Evolutionary conservation across 2,888 invertebrate genomes (phyloP), one percentile per base, ranked within the genome.

Genomic region (Aleiodes leptofemur): DNA sequence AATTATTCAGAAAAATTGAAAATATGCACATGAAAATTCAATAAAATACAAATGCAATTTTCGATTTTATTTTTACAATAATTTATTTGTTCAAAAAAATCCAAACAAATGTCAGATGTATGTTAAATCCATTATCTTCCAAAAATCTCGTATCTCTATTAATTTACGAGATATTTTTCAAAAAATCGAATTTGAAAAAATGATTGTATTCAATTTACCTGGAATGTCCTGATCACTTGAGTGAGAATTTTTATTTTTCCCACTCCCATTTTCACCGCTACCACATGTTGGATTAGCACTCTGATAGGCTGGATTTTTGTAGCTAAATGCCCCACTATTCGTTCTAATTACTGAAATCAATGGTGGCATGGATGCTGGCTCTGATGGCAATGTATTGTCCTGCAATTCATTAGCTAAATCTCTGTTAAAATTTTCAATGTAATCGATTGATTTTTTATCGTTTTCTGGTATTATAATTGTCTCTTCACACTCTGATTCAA

Each of bases 271-370:
- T 16, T 87, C 85, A 72, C 80, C 81, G 55, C 71, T 76, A 29
- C 88, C 83, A 75, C 85, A 87, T 16, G 89, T 85, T 6, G 94
- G 91, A 85, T 95, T 94, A 13, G 95, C 95, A 78, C 95, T 94
- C 85, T 95, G 95, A 86, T 95, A 95, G 51, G 93, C 92, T 0
- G 95, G 95, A 84, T 93, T 95, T 73, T 94, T 92, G 86, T 95
- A 93, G 83, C 93, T 94, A 88, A 95, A 95, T 77, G 91, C 90
- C 8, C 83, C 83, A 73, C 82, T 85, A 69, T 83, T 83, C 74
- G 87, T 86, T 77, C 88, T 89, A 34, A 87, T 83, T n/a, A 90
- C 82, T 0, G 85, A 82, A 13, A 86, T 89, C 69, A 91, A 88
- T 70, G 91, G 91, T 31, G 92, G 92, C 92, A 92, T 92, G 72